These are phyloP conservation scores for Ceratosolen solmsi DNA, from an alignment of 1,140 invertebrate species.

Conservation along the genomic window DNA sequence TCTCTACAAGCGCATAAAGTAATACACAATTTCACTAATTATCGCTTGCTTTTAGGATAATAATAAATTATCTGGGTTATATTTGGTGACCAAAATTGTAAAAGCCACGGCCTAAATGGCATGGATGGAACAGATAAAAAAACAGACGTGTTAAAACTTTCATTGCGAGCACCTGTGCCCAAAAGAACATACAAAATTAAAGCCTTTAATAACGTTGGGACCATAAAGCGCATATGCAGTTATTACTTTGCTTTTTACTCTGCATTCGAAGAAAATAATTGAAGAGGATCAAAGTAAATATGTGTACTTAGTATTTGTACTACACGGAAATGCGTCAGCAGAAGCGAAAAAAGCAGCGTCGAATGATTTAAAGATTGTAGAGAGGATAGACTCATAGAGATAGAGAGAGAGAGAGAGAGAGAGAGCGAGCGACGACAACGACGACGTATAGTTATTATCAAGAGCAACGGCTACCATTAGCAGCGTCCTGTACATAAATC, in stretches of 20 bases:
- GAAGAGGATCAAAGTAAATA: not conserved
- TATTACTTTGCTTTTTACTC: not conserved
- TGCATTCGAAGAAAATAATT: not conserved
- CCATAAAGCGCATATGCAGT: not conserved
- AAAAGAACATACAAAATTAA: not conserved
- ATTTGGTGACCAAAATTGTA: not conserved
- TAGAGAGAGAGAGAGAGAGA: not conserved
- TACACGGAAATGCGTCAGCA: not conserved
- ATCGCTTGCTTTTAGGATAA: not conserved
- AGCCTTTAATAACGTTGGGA: not conserved
- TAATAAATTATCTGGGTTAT: not conserved
- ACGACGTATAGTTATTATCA: not conserved
- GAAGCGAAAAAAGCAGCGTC: not conserved
- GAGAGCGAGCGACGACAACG: not conserved
- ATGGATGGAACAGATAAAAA: not conserved
- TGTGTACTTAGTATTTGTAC: not conserved
- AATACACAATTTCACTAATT: not conserved
- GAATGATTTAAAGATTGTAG: not conserved
- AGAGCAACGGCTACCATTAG: not conserved
- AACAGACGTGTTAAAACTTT: not conserved
- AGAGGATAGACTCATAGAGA: not conserved
- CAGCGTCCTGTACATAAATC: constrained; percentile 20
- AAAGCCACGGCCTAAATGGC: not conserved
- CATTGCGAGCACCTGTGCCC: not conserved
- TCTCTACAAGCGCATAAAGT: not conserved